A percentile compares a stretch with the other conserved stretches of the same genome.
Conservation (phyloP, 2,113 vertebrate species). For the Esox niger region DNA sequence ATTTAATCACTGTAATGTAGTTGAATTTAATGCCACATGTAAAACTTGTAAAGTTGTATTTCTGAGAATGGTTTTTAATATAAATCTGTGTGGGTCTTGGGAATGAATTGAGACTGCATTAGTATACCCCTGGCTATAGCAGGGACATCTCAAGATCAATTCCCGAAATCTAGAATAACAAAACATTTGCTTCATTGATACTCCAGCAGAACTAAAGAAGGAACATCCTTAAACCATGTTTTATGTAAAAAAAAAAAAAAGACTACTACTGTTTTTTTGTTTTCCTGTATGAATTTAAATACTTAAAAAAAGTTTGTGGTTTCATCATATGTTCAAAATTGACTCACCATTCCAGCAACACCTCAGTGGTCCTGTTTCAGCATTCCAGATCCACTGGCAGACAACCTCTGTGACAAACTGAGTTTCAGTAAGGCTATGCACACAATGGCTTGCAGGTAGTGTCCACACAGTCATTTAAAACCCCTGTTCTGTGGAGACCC, state of each 20-base stretch:
- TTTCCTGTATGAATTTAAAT: conserved; percentile 46
- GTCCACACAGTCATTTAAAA: conserved; percentile 37
- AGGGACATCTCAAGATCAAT: conserved; percentile 50
- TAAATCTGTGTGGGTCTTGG: conserved; percentile 63
- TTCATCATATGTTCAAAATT: neutral
- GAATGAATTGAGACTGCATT: conserved; percentile 57
- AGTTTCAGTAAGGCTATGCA: conserved; percentile 62
- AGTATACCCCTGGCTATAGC: conserved; percentile 53
- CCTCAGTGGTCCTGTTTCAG: conserved; percentile 43
- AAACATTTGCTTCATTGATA: conserved; percentile 46
- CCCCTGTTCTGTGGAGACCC: conserved; percentile 20
- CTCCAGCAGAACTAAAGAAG: conserved; percentile 54
- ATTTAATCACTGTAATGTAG: conserved; percentile 69
- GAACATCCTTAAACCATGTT: conserved; percentile 54
- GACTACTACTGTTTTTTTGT: conserved; percentile 59
- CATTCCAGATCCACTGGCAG: conserved; percentile 45
- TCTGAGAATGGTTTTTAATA: conserved; percentile 71
- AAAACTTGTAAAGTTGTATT: conserved; percentile 74
- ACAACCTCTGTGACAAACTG: conserved; percentile 52
- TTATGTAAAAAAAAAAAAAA: conserved; percentile 65
- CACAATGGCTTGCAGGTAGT: conserved; percentile 7
- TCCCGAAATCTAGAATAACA: conserved; percentile 51
- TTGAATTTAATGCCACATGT: conserved; percentile 70
- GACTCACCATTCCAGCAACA: conserved; percentile 50
- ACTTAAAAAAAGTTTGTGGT: conserved; percentile 52